Base-by-base conservation (phyloP, 2,888 invertebrate genomes). In the Branchellion lobata region DNA sequence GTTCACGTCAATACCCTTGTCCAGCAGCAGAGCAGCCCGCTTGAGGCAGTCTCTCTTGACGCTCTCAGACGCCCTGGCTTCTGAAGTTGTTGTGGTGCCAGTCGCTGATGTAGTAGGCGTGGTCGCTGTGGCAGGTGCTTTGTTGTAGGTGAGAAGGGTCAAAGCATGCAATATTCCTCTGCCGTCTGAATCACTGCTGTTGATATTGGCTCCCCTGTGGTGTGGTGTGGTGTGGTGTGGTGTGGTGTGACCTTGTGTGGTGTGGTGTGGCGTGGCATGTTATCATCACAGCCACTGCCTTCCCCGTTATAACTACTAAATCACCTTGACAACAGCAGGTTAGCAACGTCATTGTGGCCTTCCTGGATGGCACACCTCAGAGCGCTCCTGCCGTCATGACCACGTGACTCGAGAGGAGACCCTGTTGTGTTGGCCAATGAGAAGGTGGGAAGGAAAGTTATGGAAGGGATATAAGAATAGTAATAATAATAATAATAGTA, bases 131-230 rank as follows among this genome's bases (percentile, higher is more conserved):
- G 61, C 36, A 0, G 65, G 65, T 21, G 29, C 24, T 27, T 29
- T 29, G 40, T 78, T 34, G 36, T 31, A 27, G 40, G 14, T 76
- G n/a, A 34, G 24, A 8, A 88, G 84, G 1, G 96, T 94, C 78
- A 96, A 89, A 79, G 96, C 93, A 87, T 97, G 96, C 34, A 97
- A 90, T 0, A 95, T 94, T 84, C 94, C 94, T 72, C 96, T 90
- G 0, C 94, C 93, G 88, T 97, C 96, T 0, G 95, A 94, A 88
- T 96, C 96, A 85, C 93, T 91, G 61, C 94, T 92, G 88, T 95
- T 93, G 0, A 93, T 91, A 76, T 85, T 92, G 91, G 65, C 74
- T 21, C 79, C 61, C 36, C 73, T 61, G 75, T n/a, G 18, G 61
- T n/a, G n/a, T 76, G 91, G 24, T n/a, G 8, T n/a, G n/a, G n/a